Conservation (phyloP, 2,113 vertebrate species). For the Columba janthina region DNA sequence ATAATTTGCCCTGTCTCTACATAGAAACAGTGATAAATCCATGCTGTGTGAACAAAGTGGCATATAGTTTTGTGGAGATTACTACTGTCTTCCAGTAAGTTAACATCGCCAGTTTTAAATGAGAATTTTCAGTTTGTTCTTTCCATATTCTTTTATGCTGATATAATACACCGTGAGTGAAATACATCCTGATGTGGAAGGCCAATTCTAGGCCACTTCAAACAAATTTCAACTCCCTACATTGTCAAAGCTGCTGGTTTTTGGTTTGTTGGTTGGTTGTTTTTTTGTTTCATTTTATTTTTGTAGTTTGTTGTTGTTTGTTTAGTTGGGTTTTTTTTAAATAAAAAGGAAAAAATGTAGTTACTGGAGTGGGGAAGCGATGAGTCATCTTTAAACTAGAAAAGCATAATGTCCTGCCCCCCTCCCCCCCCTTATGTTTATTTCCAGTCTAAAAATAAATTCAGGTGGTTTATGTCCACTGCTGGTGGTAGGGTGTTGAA, state of each 20-base stretch:
- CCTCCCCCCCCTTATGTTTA: background rate
- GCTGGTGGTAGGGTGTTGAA: background rate
- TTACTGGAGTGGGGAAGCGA: background rate
- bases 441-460: background rate
- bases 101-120: background rate
- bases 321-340: no score
- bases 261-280: no score
- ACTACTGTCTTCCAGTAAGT: background rate
- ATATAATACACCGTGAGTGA: background rate
- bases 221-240: no score
- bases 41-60: background rate
- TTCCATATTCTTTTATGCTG: background rate
- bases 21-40: background rate
- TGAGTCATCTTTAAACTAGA: background rate
- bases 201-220: background rate
- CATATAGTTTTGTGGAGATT: background rate
- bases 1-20: background rate
- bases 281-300: background rate
- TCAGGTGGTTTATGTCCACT: background rate
- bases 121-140: background rate
- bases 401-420: background rate
- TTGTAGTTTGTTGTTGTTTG: no score
- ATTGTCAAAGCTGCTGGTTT: no score
- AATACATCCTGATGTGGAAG: background rate
- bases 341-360: background rate